A percentile compares a stretch with the other conserved stretches of the same genome.
phyloP scores from a whole-genome alignment of 2,888 invertebrate species.

The Tortricodes alternella region DNA sequence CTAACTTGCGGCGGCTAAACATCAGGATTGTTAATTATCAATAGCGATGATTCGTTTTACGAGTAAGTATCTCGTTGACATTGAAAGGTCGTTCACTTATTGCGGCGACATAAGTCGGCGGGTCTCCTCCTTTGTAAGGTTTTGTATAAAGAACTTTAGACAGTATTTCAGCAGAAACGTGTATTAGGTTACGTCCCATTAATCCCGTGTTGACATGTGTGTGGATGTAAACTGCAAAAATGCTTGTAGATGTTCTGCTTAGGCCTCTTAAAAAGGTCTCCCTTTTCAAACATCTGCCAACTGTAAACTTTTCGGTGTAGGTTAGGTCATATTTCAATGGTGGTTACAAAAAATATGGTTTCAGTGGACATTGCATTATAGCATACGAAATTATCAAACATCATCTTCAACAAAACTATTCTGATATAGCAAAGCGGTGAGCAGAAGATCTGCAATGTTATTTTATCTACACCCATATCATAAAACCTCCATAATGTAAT shows the following conservation, averaged over 20 bases:
- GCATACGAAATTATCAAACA: no score
- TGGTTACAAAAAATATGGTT: no score
- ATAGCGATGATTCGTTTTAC: slow-evolving; percentile 57
- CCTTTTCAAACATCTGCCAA: neutral
- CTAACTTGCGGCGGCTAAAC: slow-evolving; percentile 9
- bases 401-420: no score
- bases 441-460: no score
- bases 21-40: slow-evolving; percentile 55
- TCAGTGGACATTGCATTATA: no score
- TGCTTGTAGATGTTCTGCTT: neutral
- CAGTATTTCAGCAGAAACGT: slow-evolving; percentile 34
- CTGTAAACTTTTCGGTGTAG: no score
- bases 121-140: slow-evolving; percentile 51
- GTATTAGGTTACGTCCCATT: slow-evolving; percentile 35
- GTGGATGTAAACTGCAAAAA: slow-evolving; percentile 21
- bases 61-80: slow-evolving; percentile 68
- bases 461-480: no score
- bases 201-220: slow-evolving; percentile 26
- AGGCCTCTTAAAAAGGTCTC: neutral
- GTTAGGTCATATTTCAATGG: no score
- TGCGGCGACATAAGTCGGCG: slow-evolving; percentile 51
- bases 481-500: no score
- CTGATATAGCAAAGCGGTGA: no score
- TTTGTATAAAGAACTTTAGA: slow-evolving; percentile 32
- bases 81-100: slow-evolving; percentile 76